A percentile compares a stretch with the other conserved stretches of the same genome.
These are phyloP conservation scores for Cryptomyrus ogoouensis DNA, from an alignment of 2,113 vertebrate genomes.

Conservation along the genomic window DNA sequence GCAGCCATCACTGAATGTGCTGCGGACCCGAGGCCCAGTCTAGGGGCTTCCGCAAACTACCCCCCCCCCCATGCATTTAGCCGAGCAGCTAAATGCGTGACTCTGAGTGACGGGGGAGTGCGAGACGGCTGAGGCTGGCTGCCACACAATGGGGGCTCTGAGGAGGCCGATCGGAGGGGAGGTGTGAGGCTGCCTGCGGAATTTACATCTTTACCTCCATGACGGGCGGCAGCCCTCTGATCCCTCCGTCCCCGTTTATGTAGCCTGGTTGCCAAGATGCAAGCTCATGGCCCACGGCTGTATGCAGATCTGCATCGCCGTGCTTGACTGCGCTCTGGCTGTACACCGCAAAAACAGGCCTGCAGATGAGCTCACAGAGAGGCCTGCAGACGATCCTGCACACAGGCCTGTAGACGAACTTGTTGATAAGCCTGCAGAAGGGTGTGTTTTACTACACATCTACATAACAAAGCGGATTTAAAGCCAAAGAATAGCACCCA, in stretches of 20 bases:
- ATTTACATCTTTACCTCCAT: slow-evolving; percentile 48
- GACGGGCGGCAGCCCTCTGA: background rate
- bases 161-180: slow-evolving; percentile 32
- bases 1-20: background rate
- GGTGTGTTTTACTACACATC: background rate
- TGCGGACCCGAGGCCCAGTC: background rate
- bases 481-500: background rate
- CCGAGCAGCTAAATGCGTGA: background rate
- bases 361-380: background rate
- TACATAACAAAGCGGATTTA: slow-evolving; percentile 9
- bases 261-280: background rate
- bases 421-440: background rate
- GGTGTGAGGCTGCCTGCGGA: slow-evolving; percentile 52
- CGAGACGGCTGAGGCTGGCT: slow-evolving; percentile 17
- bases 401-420: background rate
- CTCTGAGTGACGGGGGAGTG: slow-evolving; percentile 38
- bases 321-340: background rate
- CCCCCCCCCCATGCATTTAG: no score
- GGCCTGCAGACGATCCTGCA: background rate
- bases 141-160: slow-evolving; percentile 35
- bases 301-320: background rate
- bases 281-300: background rate
- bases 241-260: background rate
- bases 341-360: background rate
- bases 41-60: background rate